Evolutionary conservation across 2,797 vertebrate species (phyloP), one percentile per base, ranked within the genome.

Genomic region (Poeciliopsis gracilis): DNA sequence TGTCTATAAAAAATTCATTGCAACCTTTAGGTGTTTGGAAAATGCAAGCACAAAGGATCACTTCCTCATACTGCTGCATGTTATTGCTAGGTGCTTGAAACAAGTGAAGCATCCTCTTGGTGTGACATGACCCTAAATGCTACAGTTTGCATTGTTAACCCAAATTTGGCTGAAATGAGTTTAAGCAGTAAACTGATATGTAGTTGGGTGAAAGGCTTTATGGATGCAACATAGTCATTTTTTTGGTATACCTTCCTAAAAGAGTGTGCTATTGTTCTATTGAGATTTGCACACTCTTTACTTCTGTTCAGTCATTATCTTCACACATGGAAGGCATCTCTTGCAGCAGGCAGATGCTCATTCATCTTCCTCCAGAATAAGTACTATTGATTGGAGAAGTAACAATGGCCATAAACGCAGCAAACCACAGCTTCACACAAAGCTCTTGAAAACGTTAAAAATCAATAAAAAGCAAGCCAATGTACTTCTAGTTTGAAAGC

Each of bases 341-440:
- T 66, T 55, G 72, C 36, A 84, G n/a, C 18, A 36, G 41, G 71
- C 72, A 47, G 41, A 53, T n/a, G 13, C 30, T 36, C 74, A 51
- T 75, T 57, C 12, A 66, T 79, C 78, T 83, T 66, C 75, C 55
- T 23, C 72, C 45, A 70, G 33, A 75, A 63, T 70, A 57, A 67
- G 78, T 70, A 45, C 4, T 23, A 75, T 46, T 18, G 66, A 7
- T 51, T 33, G 59, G 15, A 51, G 47, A 53, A 36, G 47, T 46
- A 43, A 70, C 33, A 72, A n/a, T 4, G 36, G 36, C 71, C 25
- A 0, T 69, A 49, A 78, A 75, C 16, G 73, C 3, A 72, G 38
- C 12, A 76, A 82, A 72, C 28, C 66, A 72, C 72, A 67, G 61
- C 33, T 49, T n/a, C 36, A 46, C 1, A 41, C 55, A 55, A 11